phyloP scores from a whole-genome alignment of 2,888 invertebrate genomes.

The Dicranocentrus wangi region DNA sequence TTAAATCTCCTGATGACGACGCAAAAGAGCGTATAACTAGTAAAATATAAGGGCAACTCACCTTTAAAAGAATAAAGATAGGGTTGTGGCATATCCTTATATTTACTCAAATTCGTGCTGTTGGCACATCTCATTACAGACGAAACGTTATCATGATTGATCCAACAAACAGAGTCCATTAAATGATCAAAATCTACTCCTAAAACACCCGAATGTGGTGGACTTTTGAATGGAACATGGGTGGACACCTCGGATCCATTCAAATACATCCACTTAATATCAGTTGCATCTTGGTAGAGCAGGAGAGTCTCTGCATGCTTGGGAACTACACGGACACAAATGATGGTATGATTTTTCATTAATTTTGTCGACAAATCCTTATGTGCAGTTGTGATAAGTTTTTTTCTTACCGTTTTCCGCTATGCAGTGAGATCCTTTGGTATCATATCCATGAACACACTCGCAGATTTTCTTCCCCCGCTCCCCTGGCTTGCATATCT shows the following conservation, averaged over 20 bases:
- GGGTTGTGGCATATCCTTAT: slow-evolving; percentile 79
- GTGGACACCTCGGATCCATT: slow-evolving; percentile 76
- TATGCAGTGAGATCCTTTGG: slow-evolving; percentile 79
- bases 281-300: slow-evolving; percentile 81
- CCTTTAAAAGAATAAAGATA: slow-evolving; percentile 81
- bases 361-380: slow-evolving; percentile 18
- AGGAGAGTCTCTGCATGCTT: slow-evolving; percentile 79
- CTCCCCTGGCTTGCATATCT: slow-evolving; percentile 81
- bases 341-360: slow-evolving; percentile 19
- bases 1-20: too few species aligned
- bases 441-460: slow-evolving; percentile 83
- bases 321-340: slow-evolving; percentile 78
- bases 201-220: slow-evolving; percentile 50
- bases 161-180: slow-evolving; percentile 83
- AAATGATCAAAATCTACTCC: slow-evolving; percentile 81
- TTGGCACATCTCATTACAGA: slow-evolving; percentile 80
- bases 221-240: slow-evolving; percentile 54
- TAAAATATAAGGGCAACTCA: slow-evolving; percentile 73
- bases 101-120: slow-evolving; percentile 79
- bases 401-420: slow-evolving; percentile 81
- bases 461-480: slow-evolving; percentile 80
- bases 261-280: slow-evolving; percentile 80
- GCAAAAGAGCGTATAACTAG: too few species aligned
- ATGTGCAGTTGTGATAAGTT: background rate
- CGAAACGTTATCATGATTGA: slow-evolving; percentile 79